Evolutionary conservation across 2,113 vertebrate genomes (phyloP).

Genomic region (Phainopepla nitens): DNA sequence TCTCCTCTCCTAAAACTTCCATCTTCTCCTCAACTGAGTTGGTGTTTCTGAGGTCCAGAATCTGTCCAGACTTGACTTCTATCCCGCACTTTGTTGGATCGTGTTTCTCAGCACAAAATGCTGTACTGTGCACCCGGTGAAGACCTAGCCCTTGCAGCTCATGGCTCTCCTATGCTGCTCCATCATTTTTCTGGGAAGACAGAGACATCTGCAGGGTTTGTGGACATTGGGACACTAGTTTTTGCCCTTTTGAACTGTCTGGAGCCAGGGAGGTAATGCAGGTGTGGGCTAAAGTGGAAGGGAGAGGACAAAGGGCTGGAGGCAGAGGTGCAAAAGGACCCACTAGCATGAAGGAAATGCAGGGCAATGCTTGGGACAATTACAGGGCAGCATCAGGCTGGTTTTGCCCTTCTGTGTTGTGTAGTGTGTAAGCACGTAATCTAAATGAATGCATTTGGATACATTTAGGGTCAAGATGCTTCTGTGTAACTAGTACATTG

Average conservation of each 20-base stretch:
- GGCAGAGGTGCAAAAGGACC: not conserved
- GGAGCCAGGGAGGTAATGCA: not conserved
- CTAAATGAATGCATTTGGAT: not conserved
- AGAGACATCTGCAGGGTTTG: not conserved
- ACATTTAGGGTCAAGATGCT: not conserved
- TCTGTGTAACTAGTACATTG: not conserved
- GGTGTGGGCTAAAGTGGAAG: not conserved
- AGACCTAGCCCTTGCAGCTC: not conserved
- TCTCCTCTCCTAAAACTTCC: not conserved
- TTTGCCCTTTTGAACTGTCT: not conserved
- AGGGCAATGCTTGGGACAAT: not conserved
- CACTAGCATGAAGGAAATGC: not conserved
- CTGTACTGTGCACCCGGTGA: not conserved
- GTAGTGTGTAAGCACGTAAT: not conserved
- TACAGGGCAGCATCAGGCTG: not conserved
- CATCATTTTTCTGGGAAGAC: not conserved
- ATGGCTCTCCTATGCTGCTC: not conserved
- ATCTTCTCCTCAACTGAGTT: not conserved
- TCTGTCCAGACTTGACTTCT: not conserved
- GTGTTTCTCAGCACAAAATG: not conserved
- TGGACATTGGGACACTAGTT: rapidly evolving
- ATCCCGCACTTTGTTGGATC: not conserved
- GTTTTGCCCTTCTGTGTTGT: not conserved
- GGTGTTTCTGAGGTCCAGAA: not conserved
- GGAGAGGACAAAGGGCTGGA: not conserved